Conservation (phyloP, 2,888 invertebrate genomes). For the Oscheius sp. region DNA sequence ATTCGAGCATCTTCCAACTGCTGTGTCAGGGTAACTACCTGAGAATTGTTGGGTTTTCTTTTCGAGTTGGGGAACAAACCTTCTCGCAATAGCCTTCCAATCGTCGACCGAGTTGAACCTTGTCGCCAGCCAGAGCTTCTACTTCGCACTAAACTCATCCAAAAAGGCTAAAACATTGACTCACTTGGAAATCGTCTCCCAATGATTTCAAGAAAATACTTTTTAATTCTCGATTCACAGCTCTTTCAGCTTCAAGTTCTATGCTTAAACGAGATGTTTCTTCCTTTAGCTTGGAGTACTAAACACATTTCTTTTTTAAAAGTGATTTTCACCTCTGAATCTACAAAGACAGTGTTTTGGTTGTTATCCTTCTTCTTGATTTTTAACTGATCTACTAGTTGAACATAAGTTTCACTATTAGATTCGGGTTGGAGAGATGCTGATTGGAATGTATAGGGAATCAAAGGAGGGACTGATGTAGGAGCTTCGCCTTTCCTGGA, state of each 20-base stretch:
- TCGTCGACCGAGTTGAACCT: slow-evolving; percentile 85
- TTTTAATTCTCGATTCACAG: slow-evolving; percentile 91
- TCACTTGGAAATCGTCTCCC: slow-evolving; percentile 82
- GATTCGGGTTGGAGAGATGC: too few species aligned
- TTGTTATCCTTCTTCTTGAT: slow-evolving; percentile 2
- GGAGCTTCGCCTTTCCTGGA: slow-evolving; percentile 26
- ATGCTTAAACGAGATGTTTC: slow-evolving; percentile 32
- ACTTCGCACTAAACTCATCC: slow-evolving; percentile 78
- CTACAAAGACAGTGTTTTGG: slow-evolving; percentile 1
- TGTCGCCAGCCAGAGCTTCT: slow-evolving; percentile 89
- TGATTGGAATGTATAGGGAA: slow-evolving; percentile 11
- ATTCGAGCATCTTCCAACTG: slow-evolving; percentile 91
- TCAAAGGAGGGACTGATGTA: slow-evolving; percentile 13
- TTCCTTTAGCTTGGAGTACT: slow-evolving; percentile 31
- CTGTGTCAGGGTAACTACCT: slow-evolving; percentile 78
- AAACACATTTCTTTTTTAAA: neutral
- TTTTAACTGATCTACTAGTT: slow-evolving; percentile 17
- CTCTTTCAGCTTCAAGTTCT: slow-evolving; percentile 45
- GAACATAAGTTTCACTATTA: too few species aligned
- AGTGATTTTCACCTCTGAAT: neutral
- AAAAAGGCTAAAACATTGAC: neutral
- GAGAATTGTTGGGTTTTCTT: slow-evolving; percentile 3
- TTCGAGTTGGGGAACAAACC: slow-evolving; percentile 71
- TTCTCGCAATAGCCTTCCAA: slow-evolving; percentile 85
- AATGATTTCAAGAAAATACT: slow-evolving; percentile 91